phyloP scores from a whole-genome alignment of 1,140 invertebrate species.

The Anagrus nilaparvatae region DNA sequence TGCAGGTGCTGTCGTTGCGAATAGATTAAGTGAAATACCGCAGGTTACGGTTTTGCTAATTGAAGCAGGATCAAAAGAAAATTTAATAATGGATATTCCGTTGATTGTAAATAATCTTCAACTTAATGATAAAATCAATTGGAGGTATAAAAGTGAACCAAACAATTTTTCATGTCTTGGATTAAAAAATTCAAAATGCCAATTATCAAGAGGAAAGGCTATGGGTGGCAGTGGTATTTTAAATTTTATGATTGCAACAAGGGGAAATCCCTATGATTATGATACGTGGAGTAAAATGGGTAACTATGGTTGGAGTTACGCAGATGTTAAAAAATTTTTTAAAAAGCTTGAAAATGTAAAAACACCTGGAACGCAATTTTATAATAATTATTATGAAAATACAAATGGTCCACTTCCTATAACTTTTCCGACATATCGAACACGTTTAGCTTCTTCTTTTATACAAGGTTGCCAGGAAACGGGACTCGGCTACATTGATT shows the following conservation, averaged over 20 bases:
- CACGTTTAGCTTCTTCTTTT: slow-evolving; percentile 68
- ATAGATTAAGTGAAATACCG: slow-evolving; percentile 70
- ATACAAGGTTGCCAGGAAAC: slow-evolving; percentile 78
- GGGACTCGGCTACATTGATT: slow-evolving; percentile 79
- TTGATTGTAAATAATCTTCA: slow-evolving; percentile 80
- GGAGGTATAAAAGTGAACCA: slow-evolving; percentile 85
- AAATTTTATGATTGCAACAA: slow-evolving; percentile 93
- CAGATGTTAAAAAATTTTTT: slow-evolving; percentile 80
- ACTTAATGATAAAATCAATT: slow-evolving; percentile 72
- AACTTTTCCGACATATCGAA: slow-evolving; percentile 47
- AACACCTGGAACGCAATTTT: too few relatives aligned
- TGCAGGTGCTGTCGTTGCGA: slow-evolving; percentile 86
- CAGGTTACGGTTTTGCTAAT: slow-evolving; percentile 76
- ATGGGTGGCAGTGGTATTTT: slow-evolving; percentile 82
- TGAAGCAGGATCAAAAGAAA: slow-evolving; percentile 88
- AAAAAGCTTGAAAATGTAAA: slow-evolving; percentile 71
- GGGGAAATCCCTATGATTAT: slow-evolving; percentile 76
- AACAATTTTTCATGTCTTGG: slow-evolving; percentile 71
- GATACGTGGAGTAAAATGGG: slow-evolving; percentile 82
- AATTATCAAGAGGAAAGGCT: slow-evolving; percentile 76
- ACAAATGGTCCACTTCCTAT: slow-evolving; percentile 52
- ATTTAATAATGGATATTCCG: slow-evolving; percentile 84
- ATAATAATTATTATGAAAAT: slow-evolving; percentile 46
- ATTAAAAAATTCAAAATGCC: slow-evolving; percentile 61
- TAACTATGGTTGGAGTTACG: slow-evolving; percentile 81